Conservation (phyloP, 1,140 invertebrate species). For the Orchestia grillus region DNA sequence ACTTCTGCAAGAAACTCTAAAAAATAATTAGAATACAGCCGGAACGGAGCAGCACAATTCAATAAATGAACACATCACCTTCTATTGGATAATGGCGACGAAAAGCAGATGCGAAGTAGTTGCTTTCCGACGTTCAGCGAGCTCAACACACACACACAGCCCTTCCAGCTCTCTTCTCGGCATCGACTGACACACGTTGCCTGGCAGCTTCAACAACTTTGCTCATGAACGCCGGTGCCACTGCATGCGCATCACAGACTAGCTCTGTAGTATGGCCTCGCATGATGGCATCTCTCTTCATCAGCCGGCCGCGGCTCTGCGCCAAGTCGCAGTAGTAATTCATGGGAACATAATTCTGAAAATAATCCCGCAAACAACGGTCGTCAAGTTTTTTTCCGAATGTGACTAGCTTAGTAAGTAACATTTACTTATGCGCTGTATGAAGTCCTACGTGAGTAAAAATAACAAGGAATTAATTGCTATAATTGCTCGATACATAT, state of each 20-base stretch:
- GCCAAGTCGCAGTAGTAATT: too few species aligned
- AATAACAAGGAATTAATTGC: too few species aligned
- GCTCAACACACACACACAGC: background rate
- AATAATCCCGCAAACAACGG: too few species aligned
- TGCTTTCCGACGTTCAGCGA: background rate
- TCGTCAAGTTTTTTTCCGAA: too few species aligned
- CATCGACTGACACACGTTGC: background rate
- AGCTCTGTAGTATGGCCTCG: background rate
- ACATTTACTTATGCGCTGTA: too few species aligned
- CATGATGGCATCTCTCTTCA: too few species aligned
- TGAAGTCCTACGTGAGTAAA: too few species aligned
- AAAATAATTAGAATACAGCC: background rate
- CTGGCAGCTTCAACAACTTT: background rate
- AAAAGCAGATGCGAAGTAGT: background rate
- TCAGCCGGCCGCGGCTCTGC: too few species aligned
- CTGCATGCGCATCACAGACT: background rate
- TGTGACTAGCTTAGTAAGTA: too few species aligned
- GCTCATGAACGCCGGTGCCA: background rate
- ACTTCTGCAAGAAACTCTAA: background rate
- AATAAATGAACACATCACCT: background rate
- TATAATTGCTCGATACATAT: too few species aligned
- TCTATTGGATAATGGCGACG: background rate
- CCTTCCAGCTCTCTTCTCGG: constrained; percentile 29
- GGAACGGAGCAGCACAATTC: background rate
- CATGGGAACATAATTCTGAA: too few species aligned